Base-by-base conservation (phyloP, 2,888 invertebrate genomes). In the Malthinus seriepunctatus region DNA sequence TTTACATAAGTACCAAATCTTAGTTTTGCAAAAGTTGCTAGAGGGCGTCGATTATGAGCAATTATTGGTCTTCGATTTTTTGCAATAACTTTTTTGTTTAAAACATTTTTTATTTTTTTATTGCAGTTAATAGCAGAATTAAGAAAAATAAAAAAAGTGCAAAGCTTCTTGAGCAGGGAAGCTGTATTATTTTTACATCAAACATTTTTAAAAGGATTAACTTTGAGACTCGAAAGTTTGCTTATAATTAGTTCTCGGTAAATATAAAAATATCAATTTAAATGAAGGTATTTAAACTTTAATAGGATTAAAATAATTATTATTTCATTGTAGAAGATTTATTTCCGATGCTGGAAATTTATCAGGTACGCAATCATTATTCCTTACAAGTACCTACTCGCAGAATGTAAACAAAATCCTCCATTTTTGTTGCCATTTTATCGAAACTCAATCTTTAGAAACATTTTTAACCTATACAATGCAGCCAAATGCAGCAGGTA, bases 401-500 rank as follows among this genome's bases (percentile, higher is more conserved):
- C 95, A 0, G 95, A 95, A 78, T 95, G 95, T 79, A 95, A 95
- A 79, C 93, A 94, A 79, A 86, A 88, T 45, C 83, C 87, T 55
- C 84, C 88, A 0, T 95, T 95, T n/a, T n/a, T 74, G 88, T 90
- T 0, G 87, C 87, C 9, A 83, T 95, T 46, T 81, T 95, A 54
- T 85, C 88, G 53, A 81, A 94, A 15, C 81, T 94, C 82, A 94
- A 50, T 89, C 92, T 3, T 78, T 95, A 67, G 95, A 95, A 79
- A 92, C 89, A 1, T 95, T 95, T 77, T 82, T 95, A 60, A 95
- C 94, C 1, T 95, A 93, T 79, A 95, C 95, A 11, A 95, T 95
- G n/a, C n/a, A n/a, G n/a, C n/a, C n/a, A n/a, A n/a, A n/a, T n/a
- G 95, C 93, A 94, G 80, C 95, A 95, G 88, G 93, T 92, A 77